Base-by-base conservation (phyloP, 2,888 invertebrate species). In the Steinernema scapterisci region DNA sequence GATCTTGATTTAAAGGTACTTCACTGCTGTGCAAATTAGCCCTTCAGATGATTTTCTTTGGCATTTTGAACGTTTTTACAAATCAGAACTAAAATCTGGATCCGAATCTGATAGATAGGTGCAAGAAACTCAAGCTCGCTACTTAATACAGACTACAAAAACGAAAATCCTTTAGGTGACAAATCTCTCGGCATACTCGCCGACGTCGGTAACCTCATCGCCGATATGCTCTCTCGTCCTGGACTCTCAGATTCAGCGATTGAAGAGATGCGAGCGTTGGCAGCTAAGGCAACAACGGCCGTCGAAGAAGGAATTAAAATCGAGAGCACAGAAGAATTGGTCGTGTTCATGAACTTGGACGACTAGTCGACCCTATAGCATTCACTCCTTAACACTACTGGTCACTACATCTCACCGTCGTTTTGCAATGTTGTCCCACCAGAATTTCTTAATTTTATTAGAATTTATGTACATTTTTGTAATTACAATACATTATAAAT, bases 191-290 rank as follows among this genome's bases (percentile, higher is more conserved):
- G 27, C 16, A 31, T 63, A 13, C 83, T 87, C 48, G 81, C 79
- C 31, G 78, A 89, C 31, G 89, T 94, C 1, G 73, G 63, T 19
- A 74, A 77, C 38, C 43, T 83, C 48, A 71, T 79, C 0, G 90
- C 90, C 76, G 90, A 91, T 83, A 92, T 94, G 84, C 89, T 92
- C 16, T 31, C 63, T 13, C 63, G 63, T 27, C 63, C 63, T 2
- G 25, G 13, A 3, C 63, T 31, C 7, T 27, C 63, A 11, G 16
- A 13, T 5, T 31, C 63, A 3, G 38, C 63, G 31, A 63, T 63
- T n/a, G 31, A 63, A 1, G 27, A 25, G 27, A 25, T 31, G 13
- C 9, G 27, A 25, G 19, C 27, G 38, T n/a, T 63, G 9, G 27
- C 63, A 3, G 16, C 27, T 1, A 25, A 63, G 5, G 63, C 31